Percentiles rank a stretch among this genome's conserved stretches.
Conservation (phyloP, 2,888 invertebrate species). For the Notodonta dromedarius region DNA sequence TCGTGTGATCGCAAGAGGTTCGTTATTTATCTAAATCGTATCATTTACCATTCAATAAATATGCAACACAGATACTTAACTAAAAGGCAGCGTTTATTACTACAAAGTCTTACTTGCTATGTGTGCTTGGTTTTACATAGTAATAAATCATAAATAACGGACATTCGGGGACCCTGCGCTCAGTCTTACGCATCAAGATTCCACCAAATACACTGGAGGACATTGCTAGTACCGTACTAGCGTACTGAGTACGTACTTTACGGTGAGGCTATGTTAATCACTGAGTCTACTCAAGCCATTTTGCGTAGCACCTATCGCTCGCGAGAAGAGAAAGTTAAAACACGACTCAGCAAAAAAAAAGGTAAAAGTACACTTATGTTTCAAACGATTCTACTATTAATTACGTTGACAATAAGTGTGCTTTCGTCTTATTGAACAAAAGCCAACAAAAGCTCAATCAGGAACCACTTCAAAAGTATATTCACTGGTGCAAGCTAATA, state of each 20-base stretch:
- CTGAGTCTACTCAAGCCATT: no score
- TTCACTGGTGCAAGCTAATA: slow-evolving; percentile 35
- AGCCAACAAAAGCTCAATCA: not conserved
- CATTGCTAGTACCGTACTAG: slow-evolving; percentile 14
- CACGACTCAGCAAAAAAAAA: no score
- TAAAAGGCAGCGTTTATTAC: slow-evolving; percentile 57
- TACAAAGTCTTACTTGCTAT: slow-evolving; percentile 55
- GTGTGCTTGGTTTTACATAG: slow-evolving; percentile 41
- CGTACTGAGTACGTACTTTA: slow-evolving; percentile 19
- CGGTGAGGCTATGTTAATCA: slow-evolving; percentile 15
- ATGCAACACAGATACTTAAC: slow-evolving; percentile 56
- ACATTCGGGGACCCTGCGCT: slow-evolving; percentile 54
- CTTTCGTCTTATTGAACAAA: no score
- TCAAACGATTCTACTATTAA: no score
- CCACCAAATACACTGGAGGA: slow-evolving; percentile 27
- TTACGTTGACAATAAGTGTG: no score
- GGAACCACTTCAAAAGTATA: slow-evolving; percentile 4
- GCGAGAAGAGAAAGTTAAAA: no score
- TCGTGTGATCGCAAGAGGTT: slow-evolving; percentile 22
- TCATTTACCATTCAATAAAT: slow-evolving; percentile 51
- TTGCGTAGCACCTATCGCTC: no score
- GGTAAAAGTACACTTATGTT: no score
- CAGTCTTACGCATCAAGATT: slow-evolving; percentile 51
- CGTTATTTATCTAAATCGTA: slow-evolving; percentile 36
- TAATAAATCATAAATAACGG: slow-evolving; percentile 42